A percentile compares a stretch with the other conserved stretches of the same genome.
phyloP scores from a whole-genome alignment of 2,797 vertebrate species.

The Rhinogobio ventralis region DNA sequence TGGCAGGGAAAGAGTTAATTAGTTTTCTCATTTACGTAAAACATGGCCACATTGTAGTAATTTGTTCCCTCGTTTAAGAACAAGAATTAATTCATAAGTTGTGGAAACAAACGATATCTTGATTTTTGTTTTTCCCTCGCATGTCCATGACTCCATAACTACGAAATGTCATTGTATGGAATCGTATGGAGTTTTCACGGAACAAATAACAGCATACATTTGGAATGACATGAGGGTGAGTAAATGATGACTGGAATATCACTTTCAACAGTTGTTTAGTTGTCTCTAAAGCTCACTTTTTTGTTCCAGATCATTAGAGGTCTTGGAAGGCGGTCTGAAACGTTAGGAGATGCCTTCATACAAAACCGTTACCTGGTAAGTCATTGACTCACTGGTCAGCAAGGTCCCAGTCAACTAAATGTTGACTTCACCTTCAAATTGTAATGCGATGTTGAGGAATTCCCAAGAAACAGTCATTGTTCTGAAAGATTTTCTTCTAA shows the following conservation, averaged over 20 bases:
- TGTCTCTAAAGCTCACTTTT: neutral
- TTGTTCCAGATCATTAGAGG: neutral
- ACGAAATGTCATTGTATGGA: neutral
- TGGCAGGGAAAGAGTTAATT: too few species aligned
- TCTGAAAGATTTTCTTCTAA: slow-evolving; percentile 31
- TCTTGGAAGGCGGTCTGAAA: neutral
- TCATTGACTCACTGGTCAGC: neutral
- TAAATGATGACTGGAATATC: neutral
- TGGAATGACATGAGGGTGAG: neutral
- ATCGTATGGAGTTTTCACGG: neutral
- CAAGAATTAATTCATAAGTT: neutral
- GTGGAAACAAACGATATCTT: neutral
- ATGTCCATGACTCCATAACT: neutral
- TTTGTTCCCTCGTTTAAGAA: neutral
- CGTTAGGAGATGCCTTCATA: neutral
- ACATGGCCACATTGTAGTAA: neutral
- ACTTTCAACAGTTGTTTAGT: neutral
- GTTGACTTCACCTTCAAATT: neutral
- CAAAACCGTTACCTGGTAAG: neutral
- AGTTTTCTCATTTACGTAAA: neutral
- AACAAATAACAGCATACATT: neutral
- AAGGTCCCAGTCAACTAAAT: neutral
- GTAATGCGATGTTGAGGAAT: neutral
- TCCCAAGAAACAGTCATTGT: neutral
- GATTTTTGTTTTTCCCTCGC: neutral